A percentile compares a stretch with the other conserved stretches of the same genome.
Evolutionary conservation across 1,140 invertebrate species (phyloP).

Genomic region (Zeugodacus cucurbitae): DNA sequence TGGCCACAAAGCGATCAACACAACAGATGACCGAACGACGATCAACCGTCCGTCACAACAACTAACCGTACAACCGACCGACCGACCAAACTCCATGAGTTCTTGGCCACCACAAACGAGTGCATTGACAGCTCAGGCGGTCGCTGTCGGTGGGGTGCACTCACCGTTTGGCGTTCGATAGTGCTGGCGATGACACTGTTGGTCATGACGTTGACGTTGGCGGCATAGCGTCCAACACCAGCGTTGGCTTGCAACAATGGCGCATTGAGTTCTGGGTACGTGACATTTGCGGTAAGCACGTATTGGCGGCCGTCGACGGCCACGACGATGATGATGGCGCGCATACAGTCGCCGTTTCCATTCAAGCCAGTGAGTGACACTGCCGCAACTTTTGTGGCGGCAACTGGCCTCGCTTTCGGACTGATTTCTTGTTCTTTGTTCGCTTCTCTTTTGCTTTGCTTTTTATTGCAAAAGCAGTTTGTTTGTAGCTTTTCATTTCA

Average conservation of each 20-base stretch:
- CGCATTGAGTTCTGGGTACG: not conserved
- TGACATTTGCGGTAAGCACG: conserved; percentile 23
- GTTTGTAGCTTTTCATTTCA: not conserved
- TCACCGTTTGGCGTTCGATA: not conserved
- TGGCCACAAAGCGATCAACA: not conserved
- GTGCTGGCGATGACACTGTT: not conserved
- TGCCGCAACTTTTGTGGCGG: not conserved
- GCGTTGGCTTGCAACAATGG: not conserved
- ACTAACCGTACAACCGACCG: not conserved
- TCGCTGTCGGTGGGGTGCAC: not conserved
- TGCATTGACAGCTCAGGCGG: not conserved
- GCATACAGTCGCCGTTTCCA: not conserved
- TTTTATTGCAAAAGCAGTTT: not conserved
- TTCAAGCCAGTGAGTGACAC: not conserved
- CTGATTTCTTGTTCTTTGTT: not conserved
- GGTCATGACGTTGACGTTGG: not conserved
- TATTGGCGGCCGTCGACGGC: not conserved
- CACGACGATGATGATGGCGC: not conserved
- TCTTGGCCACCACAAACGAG: conserved; percentile 14
- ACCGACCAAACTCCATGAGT: not conserved
- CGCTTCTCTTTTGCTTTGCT: not conserved
- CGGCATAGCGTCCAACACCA: not conserved
- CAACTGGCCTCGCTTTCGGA: conserved; percentile 5
- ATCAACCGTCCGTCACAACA: not conserved
- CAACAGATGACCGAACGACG: not conserved